Base-by-base conservation (phyloP, 2,113 vertebrate genomes). In the Nyctereutes procyonoides region DNA sequence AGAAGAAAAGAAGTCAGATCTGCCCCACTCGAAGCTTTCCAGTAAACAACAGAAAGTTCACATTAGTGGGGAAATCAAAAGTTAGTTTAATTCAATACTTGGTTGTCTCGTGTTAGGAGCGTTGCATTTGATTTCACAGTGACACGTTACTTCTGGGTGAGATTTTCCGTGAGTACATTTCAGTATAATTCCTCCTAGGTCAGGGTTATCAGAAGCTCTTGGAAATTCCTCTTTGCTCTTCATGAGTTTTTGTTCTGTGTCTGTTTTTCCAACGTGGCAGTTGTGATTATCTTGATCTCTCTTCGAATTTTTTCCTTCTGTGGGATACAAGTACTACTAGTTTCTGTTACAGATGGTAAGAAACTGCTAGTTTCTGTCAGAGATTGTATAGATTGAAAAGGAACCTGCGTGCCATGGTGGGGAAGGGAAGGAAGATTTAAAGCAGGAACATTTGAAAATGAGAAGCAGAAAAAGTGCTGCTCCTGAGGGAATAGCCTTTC, bases 401-500 rank as follows among this genome's bases (percentile, higher is more conserved):
- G 38, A 91, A 95, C 55, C 69, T 58, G 32, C 11, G 26, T 92
- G 92, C 79, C 53, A 77, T 60, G 51, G 73, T 62, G 10, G n/a
- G 55, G 51, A 88, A 95, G 38, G 89, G 26, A 88, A 93, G 87
- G 56, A 69, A 82, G 89, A 96, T 90, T 96, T 93, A 93, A 97
- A 97, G 58, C 67, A 96, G 80, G 87, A 93, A 95, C 67, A 89
- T 71, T 95, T 95, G 86, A 97, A 97, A 97, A 93, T 76, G 56
- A 97, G 96, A 93, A 92, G 76, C 79, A 93, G 91, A 92, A 88
- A 92, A 98, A 95, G 83, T 38, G 43, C 74, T 92, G 83, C 95
- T 97, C 96, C 90, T 87, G 80, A 53, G 96, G 93, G 96, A 97
- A 92, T 28, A 83, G 93, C 93, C 82, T 97, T 95, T 94, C 86